Evolutionary conservation across 1,140 invertebrate species (phyloP), one percentile per base, ranked within the genome.

Genomic region (Lamellibrachia luymesi): DNA sequence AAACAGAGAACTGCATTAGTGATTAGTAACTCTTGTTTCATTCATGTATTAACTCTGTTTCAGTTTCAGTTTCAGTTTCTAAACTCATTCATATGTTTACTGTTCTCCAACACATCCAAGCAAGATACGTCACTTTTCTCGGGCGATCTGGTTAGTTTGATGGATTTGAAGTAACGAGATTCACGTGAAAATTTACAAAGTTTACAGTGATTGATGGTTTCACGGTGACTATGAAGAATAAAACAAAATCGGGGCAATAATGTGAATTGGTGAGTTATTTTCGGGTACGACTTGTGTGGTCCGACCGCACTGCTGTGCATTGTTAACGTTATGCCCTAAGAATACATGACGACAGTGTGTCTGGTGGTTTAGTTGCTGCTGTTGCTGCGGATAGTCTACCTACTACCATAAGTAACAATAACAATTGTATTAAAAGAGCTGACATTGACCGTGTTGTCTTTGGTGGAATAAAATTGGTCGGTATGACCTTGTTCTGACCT

Each of bases 401-500:
- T 80, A 17, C 4, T 80, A 10, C 17, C 17, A 22, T 80, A 80
- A 80, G 13, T 56, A 56, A 56, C 13, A 56, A 38, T 38, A 38
- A 38, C 38, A 38, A 38, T 56, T 80, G 2, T 80, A 22, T 17
- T 80, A 22, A 80, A 80, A 80, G 64, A 80, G 25, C 64, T 80
- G 64, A 80, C 25, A 4, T 17, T 17, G 1, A 80, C 64, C 8
- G 25, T 80, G 64, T 4, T 80, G 64, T 22, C 64, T 22, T 4
- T 22, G 17, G 13, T 80, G 25, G 8, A 80, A 22, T 22, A 22
- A 8, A 80, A 22, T 56, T 56, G 17, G 64, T 80, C 17, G 64
- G 64, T 17, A 22, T 52, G 64, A 80, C 64, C 17, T 80, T 80
- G 64, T 93, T 92, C 94, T 94, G 94, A 96, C 98, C 96, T 98